Evolutionary conservation across 2,888 invertebrate genomes (phyloP).

Genomic region (Acleris literana): DNA sequence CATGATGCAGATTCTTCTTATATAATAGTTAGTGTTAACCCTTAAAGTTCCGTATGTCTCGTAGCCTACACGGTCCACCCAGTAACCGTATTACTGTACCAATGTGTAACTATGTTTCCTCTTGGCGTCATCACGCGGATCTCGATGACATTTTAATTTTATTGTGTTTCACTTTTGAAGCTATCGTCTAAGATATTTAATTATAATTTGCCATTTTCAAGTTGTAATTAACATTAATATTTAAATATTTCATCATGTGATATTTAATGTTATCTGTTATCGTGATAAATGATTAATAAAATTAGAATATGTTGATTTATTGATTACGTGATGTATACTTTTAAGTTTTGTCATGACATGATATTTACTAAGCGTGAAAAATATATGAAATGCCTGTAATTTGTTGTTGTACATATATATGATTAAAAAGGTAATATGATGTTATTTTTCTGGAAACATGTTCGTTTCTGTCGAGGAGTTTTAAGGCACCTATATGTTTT

Average conservation of each 20-base stretch:
- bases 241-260: constrained; percentile 79
- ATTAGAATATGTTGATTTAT: constrained; percentile 42
- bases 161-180: constrained; percentile 54
- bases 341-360: constrained; percentile 65
- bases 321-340: constrained; percentile 37
- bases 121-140: constrained; percentile 3
- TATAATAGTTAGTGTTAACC: background rate
- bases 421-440: constrained; percentile 36
- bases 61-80: background rate
- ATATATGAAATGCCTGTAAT: constrained; percentile 50
- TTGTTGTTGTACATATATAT: constrained; percentile 69
- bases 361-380: constrained; percentile 45
- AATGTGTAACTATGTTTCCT: background rate
- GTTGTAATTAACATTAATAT: constrained; percentile 61
- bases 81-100: background rate
- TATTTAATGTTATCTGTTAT: constrained; percentile 82
- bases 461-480: constrained; percentile 14
- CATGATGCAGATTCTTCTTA: constrained; percentile 16
- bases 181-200: constrained; percentile 50
- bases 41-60: background rate
- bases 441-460: constrained; percentile 20
- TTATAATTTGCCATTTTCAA: constrained; percentile 70
- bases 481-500: constrained; percentile 20
- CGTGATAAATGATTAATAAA: constrained; percentile 68
- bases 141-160: constrained; percentile 22